These are phyloP conservation scores for Helicoverpa assulta DNA, from an alignment of 2,888 invertebrate species.

Conservation along the genomic window DNA sequence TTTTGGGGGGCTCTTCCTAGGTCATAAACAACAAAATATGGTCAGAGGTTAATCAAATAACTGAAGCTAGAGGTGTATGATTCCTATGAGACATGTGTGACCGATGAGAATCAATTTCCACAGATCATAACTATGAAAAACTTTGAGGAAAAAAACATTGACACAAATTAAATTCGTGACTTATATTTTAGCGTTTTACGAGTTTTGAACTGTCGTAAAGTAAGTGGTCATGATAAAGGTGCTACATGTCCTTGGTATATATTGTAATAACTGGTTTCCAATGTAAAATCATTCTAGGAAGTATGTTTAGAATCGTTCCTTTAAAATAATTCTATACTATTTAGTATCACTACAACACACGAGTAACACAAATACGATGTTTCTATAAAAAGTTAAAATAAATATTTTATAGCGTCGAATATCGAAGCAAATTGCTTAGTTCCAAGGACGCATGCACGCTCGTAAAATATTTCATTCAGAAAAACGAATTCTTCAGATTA, in stretches of 20 bases:
- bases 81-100: not conserved
- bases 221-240: constrained; percentile 36
- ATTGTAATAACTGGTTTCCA: constrained; percentile 29
- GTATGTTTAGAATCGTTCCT: constrained; percentile 5
- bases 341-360: not conserved
- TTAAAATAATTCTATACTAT: not conserved
- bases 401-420: too few species aligned
- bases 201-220: constrained; percentile 28
- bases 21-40: too few species aligned
- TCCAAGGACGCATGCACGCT: too few species aligned
- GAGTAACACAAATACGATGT: not conserved
- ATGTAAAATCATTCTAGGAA: constrained; percentile 16
- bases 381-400: too few species aligned
- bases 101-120: constrained; percentile 4
- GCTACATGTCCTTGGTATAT: constrained; percentile 43
- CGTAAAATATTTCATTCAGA: too few species aligned
- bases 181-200: constrained; percentile 43
- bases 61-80: too few species aligned
- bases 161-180: constrained; percentile 49
- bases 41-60: too few species aligned
- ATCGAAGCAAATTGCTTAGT: too few species aligned
- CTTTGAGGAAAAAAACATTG: constrained; percentile 20
- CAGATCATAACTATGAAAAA: not conserved
- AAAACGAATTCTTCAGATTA: too few species aligned
- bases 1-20: too few species aligned